Evolutionary conservation across 2,797 vertebrate genomes (phyloP), one percentile per base, ranked within the genome.

Genomic region (Phrynocephalus guinanensis): DNA sequence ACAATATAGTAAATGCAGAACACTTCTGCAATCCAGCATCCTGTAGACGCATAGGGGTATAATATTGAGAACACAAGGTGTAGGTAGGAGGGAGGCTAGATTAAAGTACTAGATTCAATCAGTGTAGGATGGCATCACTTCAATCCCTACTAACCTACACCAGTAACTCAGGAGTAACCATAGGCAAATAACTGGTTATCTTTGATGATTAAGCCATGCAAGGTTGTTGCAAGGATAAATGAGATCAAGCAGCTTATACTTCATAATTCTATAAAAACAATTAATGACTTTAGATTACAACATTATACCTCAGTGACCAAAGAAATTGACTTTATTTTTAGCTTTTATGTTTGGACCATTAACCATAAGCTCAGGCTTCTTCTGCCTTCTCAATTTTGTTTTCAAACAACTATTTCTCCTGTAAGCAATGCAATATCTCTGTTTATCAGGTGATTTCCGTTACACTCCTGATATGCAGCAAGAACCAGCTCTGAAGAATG

Each of bases 361-460:
- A 83, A 33, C 30, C 1, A 7, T 56, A 68, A 38, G 26, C 11
- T 16, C 48, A 11, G 22, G 67, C 24, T 67, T 85, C 30, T 76
- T 9, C 15, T 68, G 16, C 44, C 33, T 73, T 28, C 6, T 63
- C 15, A 63, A 18, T 18, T 63, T 63, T 63, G 5, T 18, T 63
- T 63, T 63, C 60, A 44, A 87, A 11, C 18, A 50, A 18, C 28
- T 24, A 10, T 73, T 85, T 78, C 13, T 38, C 18, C 16, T 77
- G 3, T 60, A 1, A 71, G 26, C 26, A 7, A 13, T 63, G n/a
- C 63, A 22, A 88, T 79, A 79, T 86, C 50, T 73, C 30, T 86
- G 30, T 72, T 82, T 52, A 94, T 80, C 91, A 99, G 99, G 98
- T 91, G 99, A 99, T 90, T 99, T 99, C 90, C 97, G 99, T 88